Evolutionary conservation across 2,797 vertebrate species (phyloP), one percentile per base, ranked within the genome.

Genomic region (Synanceia verrucosa): DNA sequence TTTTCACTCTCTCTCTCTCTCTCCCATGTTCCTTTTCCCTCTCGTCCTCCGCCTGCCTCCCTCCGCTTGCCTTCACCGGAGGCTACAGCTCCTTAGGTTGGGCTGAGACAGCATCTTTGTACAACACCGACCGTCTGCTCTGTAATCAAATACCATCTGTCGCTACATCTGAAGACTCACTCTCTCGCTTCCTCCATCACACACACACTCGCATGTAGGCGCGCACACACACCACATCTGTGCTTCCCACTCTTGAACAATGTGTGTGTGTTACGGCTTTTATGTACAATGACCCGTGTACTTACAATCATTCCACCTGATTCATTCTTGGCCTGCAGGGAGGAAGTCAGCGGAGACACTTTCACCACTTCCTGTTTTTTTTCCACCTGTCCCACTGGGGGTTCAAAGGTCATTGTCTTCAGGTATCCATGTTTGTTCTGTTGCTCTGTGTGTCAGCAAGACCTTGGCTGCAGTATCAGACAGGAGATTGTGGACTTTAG

Each of bases 71-170:
- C 86, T 91, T 90, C 51, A 93, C 90, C 92, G 89, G 92, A 90
- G 86, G 90, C 95, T 94, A 95, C 95, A 94, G 96, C 95, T 96
- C 96, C 96, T 97, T 97, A 95, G 94, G 95, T 96, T 95, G 95
- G 95, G 97, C 96, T 97, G 96, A 95, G 95, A 94, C 96, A 95
- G 96, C 97, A 97, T 98, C 97, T 97, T 98, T 98, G 96, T 97
- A 97, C 97, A 97, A 97, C 97, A 97, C 95, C 94, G 95, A 97
- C 97, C 97, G 97, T 98, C 97, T 99, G 97, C 96, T 99, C 96
- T 95, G 96, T 97, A 97, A 98, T 99, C 97, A 99, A 98, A 98
- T 97, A 98, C 97, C 97, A 99, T 99, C 97, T 99, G 97, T 98
- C 97, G 95, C 96, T 98, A 97, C 97, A 98, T 98, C 97, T 99